Evolutionary conservation across 2,113 vertebrate genomes (phyloP).

Genomic region (Pelobates fuscus): DNA sequence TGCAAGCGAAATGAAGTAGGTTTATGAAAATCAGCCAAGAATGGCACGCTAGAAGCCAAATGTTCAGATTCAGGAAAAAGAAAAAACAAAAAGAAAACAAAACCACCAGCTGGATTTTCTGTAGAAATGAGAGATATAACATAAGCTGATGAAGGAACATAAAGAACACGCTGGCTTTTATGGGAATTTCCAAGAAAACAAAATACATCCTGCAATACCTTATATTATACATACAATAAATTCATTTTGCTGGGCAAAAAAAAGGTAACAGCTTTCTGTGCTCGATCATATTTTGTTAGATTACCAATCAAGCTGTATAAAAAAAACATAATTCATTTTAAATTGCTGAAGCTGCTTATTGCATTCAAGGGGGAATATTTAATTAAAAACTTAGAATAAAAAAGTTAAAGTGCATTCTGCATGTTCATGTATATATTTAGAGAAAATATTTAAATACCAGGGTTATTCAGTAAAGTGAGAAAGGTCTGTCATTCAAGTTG

Average conservation of each 20-base stretch:
- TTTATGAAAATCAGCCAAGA: slow-evolving; percentile 43
- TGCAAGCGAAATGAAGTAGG: slow-evolving; percentile 33
- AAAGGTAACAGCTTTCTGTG: neutral
- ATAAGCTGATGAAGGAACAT: slow-evolving; percentile 33
- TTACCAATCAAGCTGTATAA: neutral
- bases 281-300: neutral
- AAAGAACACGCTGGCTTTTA: slow-evolving; percentile 18
- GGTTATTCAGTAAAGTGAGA: too few relatives aligned
- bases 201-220: slow-evolving; percentile 23
- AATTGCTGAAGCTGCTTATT: too few relatives aligned
- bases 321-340: too few relatives aligned
- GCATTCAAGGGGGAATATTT: too few relatives aligned
- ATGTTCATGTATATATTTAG: too few relatives aligned
- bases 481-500: too few relatives aligned
- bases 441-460: too few relatives aligned
- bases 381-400: too few relatives aligned
- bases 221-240: slow-evolving; percentile 14
- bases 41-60: slow-evolving; percentile 23
- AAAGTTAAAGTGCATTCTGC: too few relatives aligned
- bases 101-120: slow-evolving; percentile 37
- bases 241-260: neutral
- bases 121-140: slow-evolving; percentile 17
- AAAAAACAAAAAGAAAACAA: slow-evolving; percentile 15
- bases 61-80: slow-evolving; percentile 27
- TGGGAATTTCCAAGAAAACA: slow-evolving; percentile 19